A percentile compares a stretch with the other conserved stretches of the same genome.
phyloP scores from a whole-genome alignment of 2,113 vertebrate genomes.

The Hydrolagus affinis region DNA sequence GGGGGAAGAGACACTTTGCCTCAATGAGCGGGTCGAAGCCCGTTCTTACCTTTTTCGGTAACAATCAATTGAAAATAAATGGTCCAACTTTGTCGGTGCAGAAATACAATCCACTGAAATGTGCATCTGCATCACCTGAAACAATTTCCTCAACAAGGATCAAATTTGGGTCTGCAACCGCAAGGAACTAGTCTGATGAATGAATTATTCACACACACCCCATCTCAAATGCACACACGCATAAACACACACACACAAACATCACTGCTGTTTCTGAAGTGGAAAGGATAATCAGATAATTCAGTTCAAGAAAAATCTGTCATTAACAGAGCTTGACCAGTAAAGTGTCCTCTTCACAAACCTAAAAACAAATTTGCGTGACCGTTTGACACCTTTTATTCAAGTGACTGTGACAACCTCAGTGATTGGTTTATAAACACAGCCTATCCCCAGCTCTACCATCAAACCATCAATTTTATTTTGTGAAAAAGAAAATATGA shows the following conservation, averaged over 20 bases:
- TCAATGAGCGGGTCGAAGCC: not conserved
- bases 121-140: not conserved
- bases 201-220: not conserved
- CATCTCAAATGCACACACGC: too few species aligned
- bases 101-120: too few species aligned
- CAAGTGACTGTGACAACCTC: not conserved
- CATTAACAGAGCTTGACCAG: not conserved
- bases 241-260: not conserved
- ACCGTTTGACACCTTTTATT: not conserved
- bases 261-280: conserved; percentile 4
- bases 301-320: conserved; percentile 13
- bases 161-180: conserved; percentile 19
- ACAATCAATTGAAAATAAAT: not conserved
- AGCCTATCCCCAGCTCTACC: not conserved
- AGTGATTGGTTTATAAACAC: not conserved
- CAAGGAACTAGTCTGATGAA: not conserved
- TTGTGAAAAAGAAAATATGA: not conserved
- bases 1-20: too few species aligned
- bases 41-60: not conserved
- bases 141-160: not conserved
- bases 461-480: not conserved
- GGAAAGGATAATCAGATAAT: not conserved
- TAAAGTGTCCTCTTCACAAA: not conserved
- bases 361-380: not conserved
- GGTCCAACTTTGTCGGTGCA: not conserved